These are phyloP conservation scores for Aurelia sp. DNA, from an alignment of 30 jellyfish, hydroid and myxozoan genomes.

Conservation along the genomic window DNA sequence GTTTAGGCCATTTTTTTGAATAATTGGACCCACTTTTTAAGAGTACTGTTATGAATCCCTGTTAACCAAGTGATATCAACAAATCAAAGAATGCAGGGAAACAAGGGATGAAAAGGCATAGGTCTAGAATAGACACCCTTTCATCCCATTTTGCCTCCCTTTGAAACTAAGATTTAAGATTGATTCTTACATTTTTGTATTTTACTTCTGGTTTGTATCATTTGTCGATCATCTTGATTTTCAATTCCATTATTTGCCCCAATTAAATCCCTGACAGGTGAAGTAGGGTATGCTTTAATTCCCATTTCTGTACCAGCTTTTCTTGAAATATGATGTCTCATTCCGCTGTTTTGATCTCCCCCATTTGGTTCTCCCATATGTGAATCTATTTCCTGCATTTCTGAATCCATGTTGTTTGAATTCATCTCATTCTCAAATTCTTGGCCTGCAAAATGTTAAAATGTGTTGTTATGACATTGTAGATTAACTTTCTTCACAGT, in stretches of 20 bases:
- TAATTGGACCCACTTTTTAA: no score
- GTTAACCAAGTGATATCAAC: no score
- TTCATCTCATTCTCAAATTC: conserved; percentile 74
- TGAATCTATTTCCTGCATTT: conserved; percentile 61
- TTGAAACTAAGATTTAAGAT: no score
- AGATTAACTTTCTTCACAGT: not conserved
- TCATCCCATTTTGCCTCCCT: no score
- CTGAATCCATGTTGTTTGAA: conserved; percentile 53
- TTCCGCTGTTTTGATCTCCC: conserved; percentile 57
- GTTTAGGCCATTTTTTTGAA: no score
- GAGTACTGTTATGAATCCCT: no score
- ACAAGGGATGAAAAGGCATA: no score
- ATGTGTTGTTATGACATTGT: no score
- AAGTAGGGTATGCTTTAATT: conserved; percentile 26
- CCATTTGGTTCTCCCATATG: conserved; percentile 21
- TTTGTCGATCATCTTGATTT: conserved; percentile 43
- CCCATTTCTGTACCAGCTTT: conserved; percentile 11
- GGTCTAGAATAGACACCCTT: no score
- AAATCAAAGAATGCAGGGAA: no score
- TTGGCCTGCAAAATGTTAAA: conserved; percentile 41
- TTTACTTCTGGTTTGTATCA: conserved; percentile 58
- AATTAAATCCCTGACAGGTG: conserved; percentile 52
- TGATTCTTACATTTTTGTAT: conserved; percentile 37
- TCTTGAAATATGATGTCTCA: conserved; percentile 54
- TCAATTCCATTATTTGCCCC: conserved; percentile 40